Conservation (phyloP, 2,888 invertebrate species). For the Operophtera brumata region DNA sequence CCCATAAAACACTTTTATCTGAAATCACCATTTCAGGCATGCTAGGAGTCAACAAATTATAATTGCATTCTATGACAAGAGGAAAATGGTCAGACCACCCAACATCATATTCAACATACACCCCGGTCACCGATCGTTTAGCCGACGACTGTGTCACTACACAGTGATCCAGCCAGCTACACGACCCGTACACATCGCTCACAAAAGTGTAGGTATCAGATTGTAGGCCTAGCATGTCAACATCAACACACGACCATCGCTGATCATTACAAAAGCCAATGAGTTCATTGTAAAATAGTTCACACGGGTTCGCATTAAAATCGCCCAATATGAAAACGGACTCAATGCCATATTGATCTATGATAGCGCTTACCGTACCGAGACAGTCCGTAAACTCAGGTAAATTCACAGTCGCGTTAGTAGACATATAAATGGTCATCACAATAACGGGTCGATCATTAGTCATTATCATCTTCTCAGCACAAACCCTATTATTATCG, state of each 20-base stretch:
- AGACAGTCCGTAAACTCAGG: too few relatives aligned
- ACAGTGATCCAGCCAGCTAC: conserved; percentile 19
- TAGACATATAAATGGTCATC: conserved; percentile 2
- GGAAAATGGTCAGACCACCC: conserved; percentile 24
- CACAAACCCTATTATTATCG: conserved; percentile 7
- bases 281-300: conserved; percentile 11
- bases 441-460: conserved; percentile 1
- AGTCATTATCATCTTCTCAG: conserved; percentile 1
- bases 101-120: conserved; percentile 13
- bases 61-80: conserved; percentile 17
- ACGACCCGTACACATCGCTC: conserved; percentile 1
- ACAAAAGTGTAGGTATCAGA: conserved; percentile 1
- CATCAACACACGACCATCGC: too few relatives aligned
- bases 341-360: conserved; percentile 4
- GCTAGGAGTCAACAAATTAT: neutral
- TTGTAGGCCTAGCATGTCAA: too few relatives aligned
- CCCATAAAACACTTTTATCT: too few relatives aligned
- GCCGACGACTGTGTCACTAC: conserved; percentile 14
- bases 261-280: too few relatives aligned
- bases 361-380: conserved; percentile 12
- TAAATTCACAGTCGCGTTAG: neutral
- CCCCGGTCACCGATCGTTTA: neutral
- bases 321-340: conserved; percentile 9
- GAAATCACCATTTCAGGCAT: too few relatives aligned
- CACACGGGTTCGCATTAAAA: conserved; percentile 6